phyloP scores from a whole-genome alignment of 2,113 vertebrate species.

The Epinephelus cyanopodus region DNA sequence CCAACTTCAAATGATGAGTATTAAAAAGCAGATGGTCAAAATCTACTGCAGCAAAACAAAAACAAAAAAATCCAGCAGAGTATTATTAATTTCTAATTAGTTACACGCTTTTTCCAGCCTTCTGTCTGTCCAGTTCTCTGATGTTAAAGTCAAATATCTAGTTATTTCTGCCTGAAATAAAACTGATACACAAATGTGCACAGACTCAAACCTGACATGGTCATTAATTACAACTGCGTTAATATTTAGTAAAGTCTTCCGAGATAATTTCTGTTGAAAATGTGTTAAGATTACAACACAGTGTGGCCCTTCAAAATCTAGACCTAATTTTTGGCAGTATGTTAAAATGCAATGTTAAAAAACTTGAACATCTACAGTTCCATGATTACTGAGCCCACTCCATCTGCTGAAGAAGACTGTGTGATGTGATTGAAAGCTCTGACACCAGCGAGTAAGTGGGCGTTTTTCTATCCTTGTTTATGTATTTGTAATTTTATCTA shows the following conservation, averaged over 20 bases:
- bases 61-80: background rate
- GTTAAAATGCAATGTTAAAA: no score
- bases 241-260: background rate
- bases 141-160: background rate
- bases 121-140: slow-evolving; percentile 35
- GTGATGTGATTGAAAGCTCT: background rate
- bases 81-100: background rate
- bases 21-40: background rate
- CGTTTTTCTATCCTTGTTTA: background rate
- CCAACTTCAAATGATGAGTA: background rate
- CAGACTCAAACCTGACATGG: background rate
- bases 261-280: background rate
- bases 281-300: background rate
- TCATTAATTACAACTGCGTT: background rate
- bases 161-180: slow-evolving; percentile 4
- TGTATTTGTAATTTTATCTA: background rate
- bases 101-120: background rate
- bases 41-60: background rate
- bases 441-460: background rate
- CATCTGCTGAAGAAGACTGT: background rate
- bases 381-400: background rate
- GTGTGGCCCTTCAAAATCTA: no score
- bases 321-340: background rate
- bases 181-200: background rate
- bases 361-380: no score